phyloP scores from a whole-genome alignment of 2,888 invertebrate genomes.

The Micoletzkya japonica region DNA sequence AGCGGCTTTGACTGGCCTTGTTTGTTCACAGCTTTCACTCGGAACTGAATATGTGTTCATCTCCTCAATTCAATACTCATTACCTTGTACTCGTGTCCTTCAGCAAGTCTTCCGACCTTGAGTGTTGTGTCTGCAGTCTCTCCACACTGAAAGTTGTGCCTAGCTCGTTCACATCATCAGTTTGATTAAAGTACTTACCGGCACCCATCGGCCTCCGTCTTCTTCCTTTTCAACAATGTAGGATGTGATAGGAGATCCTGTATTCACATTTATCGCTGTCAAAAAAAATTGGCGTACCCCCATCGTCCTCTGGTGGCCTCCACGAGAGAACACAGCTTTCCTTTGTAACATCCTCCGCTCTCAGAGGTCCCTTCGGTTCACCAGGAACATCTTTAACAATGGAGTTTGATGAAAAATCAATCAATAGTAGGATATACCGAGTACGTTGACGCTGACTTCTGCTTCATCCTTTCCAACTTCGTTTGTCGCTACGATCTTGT shows the following conservation, averaged over 20 bases:
- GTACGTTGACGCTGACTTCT: conserved; percentile 73
- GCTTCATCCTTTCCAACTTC: conserved; percentile 67
- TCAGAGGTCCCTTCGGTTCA: conserved; percentile 81
- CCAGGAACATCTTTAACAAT: conserved; percentile 54
- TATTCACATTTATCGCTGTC: not conserved
- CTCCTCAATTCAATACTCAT: not conserved
- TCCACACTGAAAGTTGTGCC: conserved; percentile 55
- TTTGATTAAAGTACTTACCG: conserved; percentile 32
- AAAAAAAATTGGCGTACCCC: conserved; percentile 71
- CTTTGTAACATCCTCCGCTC: conserved; percentile 81
- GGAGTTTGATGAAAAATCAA: not conserved
- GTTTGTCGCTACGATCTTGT: conserved; percentile 67
- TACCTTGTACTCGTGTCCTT: conserved; percentile 86
- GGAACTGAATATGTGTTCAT: conserved; percentile 69
- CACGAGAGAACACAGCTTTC: conserved; percentile 88
- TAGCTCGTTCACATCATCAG: no score
- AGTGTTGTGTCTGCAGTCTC: conserved; percentile 60
- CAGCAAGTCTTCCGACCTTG: conserved; percentile 78
- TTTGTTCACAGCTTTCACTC: conserved; percentile 89
- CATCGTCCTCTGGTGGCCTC: conserved; percentile 93
- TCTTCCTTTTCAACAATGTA: conserved; percentile 85
- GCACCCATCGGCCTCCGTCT: conserved; percentile 63
- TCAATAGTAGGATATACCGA: conserved; percentile 66
- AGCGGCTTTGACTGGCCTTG: conserved; percentile 87
- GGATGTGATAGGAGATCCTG: conserved; percentile 85